Evolutionary conservation across 2,888 invertebrate genomes (phyloP).

Genomic region (Dicranocentrus wangi): DNA sequence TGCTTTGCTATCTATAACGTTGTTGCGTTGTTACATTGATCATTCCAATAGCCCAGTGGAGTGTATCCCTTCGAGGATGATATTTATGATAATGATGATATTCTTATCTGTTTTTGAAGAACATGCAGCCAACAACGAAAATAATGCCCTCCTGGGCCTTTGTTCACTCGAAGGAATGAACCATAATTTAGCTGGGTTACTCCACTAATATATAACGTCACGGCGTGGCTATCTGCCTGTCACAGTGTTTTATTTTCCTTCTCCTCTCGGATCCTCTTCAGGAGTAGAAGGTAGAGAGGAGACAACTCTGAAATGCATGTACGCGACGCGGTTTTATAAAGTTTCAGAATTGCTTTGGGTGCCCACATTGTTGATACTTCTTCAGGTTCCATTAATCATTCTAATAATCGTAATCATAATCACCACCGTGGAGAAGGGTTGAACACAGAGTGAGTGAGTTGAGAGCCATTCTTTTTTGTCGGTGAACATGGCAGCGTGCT

Average conservation of each 20-base stretch:
- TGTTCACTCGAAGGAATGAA: constrained; percentile 13
- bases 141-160: constrained; percentile 33
- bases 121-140: constrained; percentile 31
- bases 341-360: constrained; percentile 45
- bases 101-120: constrained; percentile 27
- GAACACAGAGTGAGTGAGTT: neutral
- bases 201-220: neutral
- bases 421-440: constrained; percentile 36
- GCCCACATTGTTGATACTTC: constrained; percentile 52
- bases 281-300: constrained; percentile 10
- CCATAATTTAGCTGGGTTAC: constrained; percentile 36
- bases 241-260: constrained; percentile 24
- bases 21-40: too few species aligned
- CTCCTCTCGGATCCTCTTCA: constrained; percentile 6
- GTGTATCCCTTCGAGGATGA: constrained; percentile 32
- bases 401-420: constrained; percentile 57
- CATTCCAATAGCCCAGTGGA: too few species aligned
- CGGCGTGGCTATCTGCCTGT: constrained; percentile 10
- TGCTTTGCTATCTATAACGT: neutral
- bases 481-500: neutral
- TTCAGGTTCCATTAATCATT: constrained; percentile 62
- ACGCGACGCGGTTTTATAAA: constrained; percentile 22
- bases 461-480: constrained; percentile 2
- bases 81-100: constrained; percentile 45
- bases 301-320: constrained; percentile 23